A percentile compares a stretch with the other conserved stretches of the same genome.
These are phyloP conservation scores for Dolichotis patagonum DNA, from an alignment of 2,113 vertebrate species.

Conservation along the genomic window DNA sequence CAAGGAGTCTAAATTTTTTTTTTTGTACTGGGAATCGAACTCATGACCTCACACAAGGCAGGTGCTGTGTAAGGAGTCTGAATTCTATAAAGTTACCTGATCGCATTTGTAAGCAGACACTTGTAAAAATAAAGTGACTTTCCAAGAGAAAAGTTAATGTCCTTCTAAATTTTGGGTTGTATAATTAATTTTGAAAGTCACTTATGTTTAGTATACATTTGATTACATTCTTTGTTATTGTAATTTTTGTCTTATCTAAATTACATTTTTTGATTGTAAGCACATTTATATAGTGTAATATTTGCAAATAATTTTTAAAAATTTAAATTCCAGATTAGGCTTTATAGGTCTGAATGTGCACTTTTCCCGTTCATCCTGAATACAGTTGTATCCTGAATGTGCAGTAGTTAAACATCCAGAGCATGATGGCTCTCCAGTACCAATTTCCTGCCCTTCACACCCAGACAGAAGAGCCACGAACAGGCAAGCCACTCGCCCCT, in stretches of 20 bases:
- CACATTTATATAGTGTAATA: background rate
- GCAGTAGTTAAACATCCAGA: background rate
- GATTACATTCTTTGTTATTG: background rate
- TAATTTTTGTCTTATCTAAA: background rate
- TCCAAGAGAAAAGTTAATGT: background rate
- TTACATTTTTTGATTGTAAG: background rate
- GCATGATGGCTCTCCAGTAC: background rate
- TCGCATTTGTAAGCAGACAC: background rate
- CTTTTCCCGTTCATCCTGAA: background rate
- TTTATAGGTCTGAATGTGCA: background rate
- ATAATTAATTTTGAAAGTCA: background rate
- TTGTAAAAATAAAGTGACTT: slow-evolving; percentile 5
- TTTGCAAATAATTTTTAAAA: background rate
- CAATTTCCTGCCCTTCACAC: background rate
- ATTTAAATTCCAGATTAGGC: background rate
- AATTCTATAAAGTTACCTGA: background rate
- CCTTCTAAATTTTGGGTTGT: background rate
- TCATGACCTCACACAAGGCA: too few relatives aligned
- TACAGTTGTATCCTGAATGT: background rate
- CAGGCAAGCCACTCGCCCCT: background rate
- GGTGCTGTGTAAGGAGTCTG: background rate
- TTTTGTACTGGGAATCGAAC: too few relatives aligned
- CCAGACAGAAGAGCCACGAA: background rate
- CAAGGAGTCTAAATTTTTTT: background rate
- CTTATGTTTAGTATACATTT: background rate